Percentiles rank a stretch among this genome's conserved stretches.
These are phyloP conservation scores for Forbesichthys agassizii DNA, from an alignment of 2,113 vertebrate genomes.

Conservation along the genomic window DNA sequence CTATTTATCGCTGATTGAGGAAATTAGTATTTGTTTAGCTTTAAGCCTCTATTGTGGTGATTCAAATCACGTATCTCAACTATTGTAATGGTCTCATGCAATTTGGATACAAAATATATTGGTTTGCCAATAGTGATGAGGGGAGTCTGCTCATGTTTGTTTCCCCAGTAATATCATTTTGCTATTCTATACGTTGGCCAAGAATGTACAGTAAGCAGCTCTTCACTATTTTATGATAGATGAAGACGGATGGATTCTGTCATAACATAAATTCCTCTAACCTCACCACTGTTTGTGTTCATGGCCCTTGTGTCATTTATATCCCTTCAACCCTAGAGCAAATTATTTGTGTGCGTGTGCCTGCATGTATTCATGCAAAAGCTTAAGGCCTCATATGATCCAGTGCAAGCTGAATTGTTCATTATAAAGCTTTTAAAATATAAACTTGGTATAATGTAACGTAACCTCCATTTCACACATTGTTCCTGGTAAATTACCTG, in stretches of 20 bases:
- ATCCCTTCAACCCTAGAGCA: slow-evolving; percentile 21
- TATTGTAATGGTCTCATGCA: slow-evolving; percentile 5
- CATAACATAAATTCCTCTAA: slow-evolving; percentile 34
- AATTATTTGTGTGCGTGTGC: not conserved
- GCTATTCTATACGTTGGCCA: slow-evolving; percentile 20
- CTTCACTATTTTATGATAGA: slow-evolving; percentile 38
- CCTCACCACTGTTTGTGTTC: slow-evolving; percentile 20
- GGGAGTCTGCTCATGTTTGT: not conserved
- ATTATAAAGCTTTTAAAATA: too few relatives aligned
- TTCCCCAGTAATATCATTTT: not conserved
- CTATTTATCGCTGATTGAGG: not conserved
- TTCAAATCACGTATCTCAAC: not conserved
- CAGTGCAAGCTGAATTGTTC: not conserved
- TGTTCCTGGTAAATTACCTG: too few relatives aligned
- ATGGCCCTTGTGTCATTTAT: slow-evolving; percentile 19
- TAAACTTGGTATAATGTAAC: too few relatives aligned
- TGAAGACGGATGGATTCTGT: slow-evolving; percentile 27
- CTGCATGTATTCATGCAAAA: not conserved
- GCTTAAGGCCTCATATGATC: not conserved
- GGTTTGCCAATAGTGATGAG: not conserved
- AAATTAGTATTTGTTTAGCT: not conserved
- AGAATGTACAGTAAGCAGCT: slow-evolving; percentile 19
- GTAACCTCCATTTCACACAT: too few relatives aligned
- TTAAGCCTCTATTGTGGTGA: not conserved
- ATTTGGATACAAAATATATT: not conserved